phyloP scores from a whole-genome alignment of 2,113 vertebrate species.

The Petaurus breviceps region DNA sequence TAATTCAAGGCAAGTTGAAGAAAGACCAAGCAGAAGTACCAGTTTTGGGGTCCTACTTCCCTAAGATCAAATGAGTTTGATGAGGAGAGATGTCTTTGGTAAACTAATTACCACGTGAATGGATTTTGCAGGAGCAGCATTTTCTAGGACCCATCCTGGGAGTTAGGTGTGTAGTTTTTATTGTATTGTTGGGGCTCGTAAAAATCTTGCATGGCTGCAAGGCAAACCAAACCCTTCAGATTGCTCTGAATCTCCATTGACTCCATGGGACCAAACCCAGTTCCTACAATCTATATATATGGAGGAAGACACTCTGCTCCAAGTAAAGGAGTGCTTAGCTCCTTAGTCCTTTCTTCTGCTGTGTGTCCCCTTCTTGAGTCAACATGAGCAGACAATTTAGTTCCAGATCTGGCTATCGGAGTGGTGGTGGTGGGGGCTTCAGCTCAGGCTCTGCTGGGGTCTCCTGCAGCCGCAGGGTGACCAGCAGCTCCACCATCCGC shows the following conservation, averaged over 20 bases:
- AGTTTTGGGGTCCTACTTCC: slow-evolving; percentile 63
- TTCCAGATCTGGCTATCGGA: slow-evolving; percentile 56
- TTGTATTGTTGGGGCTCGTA: slow-evolving; percentile 74
- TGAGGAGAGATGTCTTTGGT: slow-evolving; percentile 64
- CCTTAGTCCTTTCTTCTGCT: slow-evolving; percentile 52
- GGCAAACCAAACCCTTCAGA: slow-evolving; percentile 73
- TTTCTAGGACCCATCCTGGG: slow-evolving; percentile 68
- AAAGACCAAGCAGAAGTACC: slow-evolving; percentile 53
- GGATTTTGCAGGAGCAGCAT: slow-evolving; percentile 69
- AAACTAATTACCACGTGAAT: slow-evolving; percentile 67
- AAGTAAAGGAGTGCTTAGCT: slow-evolving; percentile 70
- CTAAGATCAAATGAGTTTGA: slow-evolving; percentile 22
- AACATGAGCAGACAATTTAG: slow-evolving; percentile 74
- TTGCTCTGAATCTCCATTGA: slow-evolving; percentile 60
- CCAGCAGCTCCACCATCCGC: slow-evolving; percentile 59
- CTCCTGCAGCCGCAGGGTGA: slow-evolving; percentile 33
- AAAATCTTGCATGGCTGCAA: slow-evolving; percentile 79
- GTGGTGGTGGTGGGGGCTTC: slow-evolving; percentile 60
- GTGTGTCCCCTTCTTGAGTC: neutral
- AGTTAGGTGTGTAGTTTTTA: slow-evolving; percentile 77
- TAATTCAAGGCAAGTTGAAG: slow-evolving; percentile 42
- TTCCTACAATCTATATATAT: slow-evolving; percentile 58
- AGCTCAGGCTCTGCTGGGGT: slow-evolving; percentile 72
- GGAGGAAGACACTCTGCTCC: slow-evolving; percentile 44
- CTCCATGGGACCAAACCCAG: slow-evolving; percentile 72